phyloP scores from a whole-genome alignment of 2,797 vertebrate species.

The Notolabrus celidotus region DNA sequence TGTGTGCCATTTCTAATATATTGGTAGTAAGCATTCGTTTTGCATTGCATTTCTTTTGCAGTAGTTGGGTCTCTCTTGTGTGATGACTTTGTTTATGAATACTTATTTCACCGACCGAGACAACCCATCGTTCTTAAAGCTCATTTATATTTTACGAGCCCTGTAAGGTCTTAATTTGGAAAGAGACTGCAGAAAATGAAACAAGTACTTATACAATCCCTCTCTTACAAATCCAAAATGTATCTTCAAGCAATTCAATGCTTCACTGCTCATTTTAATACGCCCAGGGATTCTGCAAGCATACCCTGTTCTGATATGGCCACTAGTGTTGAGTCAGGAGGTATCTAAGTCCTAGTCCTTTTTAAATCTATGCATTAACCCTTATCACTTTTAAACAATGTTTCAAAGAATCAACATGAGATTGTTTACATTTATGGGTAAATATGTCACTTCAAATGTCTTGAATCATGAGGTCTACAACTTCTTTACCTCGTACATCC shows the following conservation, averaged over 20 bases:
- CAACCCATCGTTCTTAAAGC: background rate
- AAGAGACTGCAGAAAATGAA: background rate
- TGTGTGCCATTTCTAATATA: background rate
- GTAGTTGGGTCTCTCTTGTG: background rate
- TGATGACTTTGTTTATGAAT: background rate
- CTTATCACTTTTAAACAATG: background rate
- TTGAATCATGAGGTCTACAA: background rate
- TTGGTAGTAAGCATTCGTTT: background rate
- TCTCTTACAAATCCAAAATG: background rate
- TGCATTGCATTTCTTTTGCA: background rate
- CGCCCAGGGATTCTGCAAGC: background rate
- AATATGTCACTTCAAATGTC: background rate
- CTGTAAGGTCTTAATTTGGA: background rate
- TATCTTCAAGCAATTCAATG: slow-evolving; percentile 18
- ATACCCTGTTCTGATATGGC: background rate
- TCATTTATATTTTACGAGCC: background rate
- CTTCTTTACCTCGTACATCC: background rate
- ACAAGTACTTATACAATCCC: background rate
- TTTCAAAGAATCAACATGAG: background rate
- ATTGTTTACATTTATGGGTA: background rate
- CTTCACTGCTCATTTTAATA: slow-evolving; percentile 6
- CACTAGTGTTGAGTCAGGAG: background rate
- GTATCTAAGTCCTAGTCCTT: no score
- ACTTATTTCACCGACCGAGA: background rate
- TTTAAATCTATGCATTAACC: no score